A percentile compares a stretch with the other conserved stretches of the same genome.
Conservation (phyloP, 2,113 vertebrate species). For the Centropus unirufus region DNA sequence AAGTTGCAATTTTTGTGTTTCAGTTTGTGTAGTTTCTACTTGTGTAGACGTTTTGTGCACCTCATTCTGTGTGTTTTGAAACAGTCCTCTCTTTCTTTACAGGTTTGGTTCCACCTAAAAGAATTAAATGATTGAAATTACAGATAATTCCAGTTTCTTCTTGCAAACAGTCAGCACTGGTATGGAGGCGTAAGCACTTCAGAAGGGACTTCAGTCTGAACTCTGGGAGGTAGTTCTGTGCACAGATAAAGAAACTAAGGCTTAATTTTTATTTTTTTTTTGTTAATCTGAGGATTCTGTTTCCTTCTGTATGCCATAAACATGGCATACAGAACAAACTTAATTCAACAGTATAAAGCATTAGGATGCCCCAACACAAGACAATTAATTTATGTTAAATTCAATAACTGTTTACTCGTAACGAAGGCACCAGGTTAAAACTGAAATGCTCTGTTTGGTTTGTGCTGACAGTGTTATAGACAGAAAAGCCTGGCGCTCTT, state of each 20-base stretch:
- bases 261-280: not conserved
- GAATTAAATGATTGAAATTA: not conserved
- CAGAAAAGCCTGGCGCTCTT: not conserved
- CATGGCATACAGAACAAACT: conserved; percentile 4
- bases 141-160: conserved; percentile 38
- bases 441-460: not conserved
- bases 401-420: conserved; percentile 1
- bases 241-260: conserved; percentile 69
- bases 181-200: conserved; percentile 75
- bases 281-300: not conserved
- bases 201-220: conserved; percentile 75
- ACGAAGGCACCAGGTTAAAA: conserved; percentile 49
- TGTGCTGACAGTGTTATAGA: not conserved
- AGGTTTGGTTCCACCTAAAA: conserved; percentile 14
- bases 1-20: not conserved
- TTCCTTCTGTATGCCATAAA: conserved; percentile 40
- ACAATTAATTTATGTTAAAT: conserved; percentile 1
- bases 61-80: not conserved
- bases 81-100: not conserved
- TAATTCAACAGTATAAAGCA: not conserved
- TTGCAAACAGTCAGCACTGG: conserved; percentile 26
- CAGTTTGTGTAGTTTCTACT: not conserved
- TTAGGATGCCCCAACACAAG: not conserved
- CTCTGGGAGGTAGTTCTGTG: conserved; percentile 83
- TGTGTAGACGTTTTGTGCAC: not conserved